A percentile compares a stretch with the other conserved stretches of the same genome.
Evolutionary conservation across 2,113 vertebrate species (phyloP).

Genomic region (Pandion haliaetus): DNA sequence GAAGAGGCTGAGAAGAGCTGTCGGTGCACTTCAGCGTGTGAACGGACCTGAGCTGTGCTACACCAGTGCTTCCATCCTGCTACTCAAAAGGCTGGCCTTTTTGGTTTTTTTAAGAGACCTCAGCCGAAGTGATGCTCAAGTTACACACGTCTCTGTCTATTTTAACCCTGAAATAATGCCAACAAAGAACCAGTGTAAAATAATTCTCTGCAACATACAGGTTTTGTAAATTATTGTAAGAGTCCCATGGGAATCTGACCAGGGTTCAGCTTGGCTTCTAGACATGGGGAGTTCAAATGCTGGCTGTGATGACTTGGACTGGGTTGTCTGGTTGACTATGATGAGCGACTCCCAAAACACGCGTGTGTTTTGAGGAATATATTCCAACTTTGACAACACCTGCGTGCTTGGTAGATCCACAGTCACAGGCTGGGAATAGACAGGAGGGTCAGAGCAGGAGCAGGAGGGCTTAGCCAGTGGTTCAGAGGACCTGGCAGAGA

Average conservation of each 20-base stretch:
- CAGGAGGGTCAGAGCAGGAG: background rate
- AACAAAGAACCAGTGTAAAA: no score
- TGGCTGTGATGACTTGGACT: background rate
- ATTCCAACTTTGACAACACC: background rate
- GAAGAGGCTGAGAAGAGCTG: background rate
- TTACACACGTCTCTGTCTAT: background rate
- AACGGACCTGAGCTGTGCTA: background rate
- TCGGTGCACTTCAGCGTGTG: background rate
- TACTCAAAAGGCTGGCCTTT: background rate
- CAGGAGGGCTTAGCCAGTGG: background rate
- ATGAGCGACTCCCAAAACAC: background rate
- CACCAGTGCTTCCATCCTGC: fast-evolving
- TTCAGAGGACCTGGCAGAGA: background rate
- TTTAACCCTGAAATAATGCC: background rate
- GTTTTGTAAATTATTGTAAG: background rate
- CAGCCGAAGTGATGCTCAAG: background rate
- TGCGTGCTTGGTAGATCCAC: fast-evolving
- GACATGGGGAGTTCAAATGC: background rate
- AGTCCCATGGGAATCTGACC: background rate
- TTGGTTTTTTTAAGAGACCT: background rate
- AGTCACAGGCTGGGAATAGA: background rate
- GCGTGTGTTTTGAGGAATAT: background rate
- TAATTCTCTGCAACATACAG: background rate
- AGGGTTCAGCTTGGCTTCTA: background rate
- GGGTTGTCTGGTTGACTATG: background rate